Evolutionary conservation across 1,140 invertebrate genomes (phyloP), one percentile per base, ranked within the genome.

Genomic region (Phymorhynchus buccinoides): DNA sequence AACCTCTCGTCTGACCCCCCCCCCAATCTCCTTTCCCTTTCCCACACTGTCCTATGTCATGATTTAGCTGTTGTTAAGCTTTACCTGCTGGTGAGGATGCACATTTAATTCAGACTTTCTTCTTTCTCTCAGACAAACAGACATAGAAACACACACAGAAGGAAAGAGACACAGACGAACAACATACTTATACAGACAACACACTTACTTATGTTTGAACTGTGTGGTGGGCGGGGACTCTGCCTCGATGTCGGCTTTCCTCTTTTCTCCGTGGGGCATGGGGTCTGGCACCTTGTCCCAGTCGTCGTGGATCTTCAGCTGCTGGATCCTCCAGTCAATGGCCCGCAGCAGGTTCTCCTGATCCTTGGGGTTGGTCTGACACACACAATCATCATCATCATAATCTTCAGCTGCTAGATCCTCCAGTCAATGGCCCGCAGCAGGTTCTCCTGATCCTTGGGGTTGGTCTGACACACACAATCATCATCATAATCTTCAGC

Each of bases 351-450:
- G 92, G 87, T 96, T 95, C 80, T 96, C 96, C 16, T 96, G 96
- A 91, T 98, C 97, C 80, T 96, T 96, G 0, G 96, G 96, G 81
- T 95, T 96, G 27, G 96, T 96, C 96, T 96, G 94, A 52, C 42
- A 85, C 7, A 4, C 4, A 35, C 68, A 37, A 71, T 0, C n/a
- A n/a, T n/a, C n/a, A n/a, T n/a, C 48, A 52, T 52, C 48, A 52
- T 52, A 22, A 52, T 12, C 48, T 52, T 22, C n/a, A n/a, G n/a
- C n/a, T n/a, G n/a, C n/a, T n/a, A n/a, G n/a, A n/a, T n/a, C n/a
- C n/a, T n/a, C n/a, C n/a, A 52, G 22, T 12, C 9, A 52, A 52
- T 52, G 9, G 22, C 9, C 9, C 22, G 22, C 48, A 52, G 48
- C 22, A 22, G 48, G 48, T 52, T 22, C 48, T 52, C 48, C 22